Evolutionary conservation across 2,113 vertebrate species (phyloP).

Genomic region (Philantomba maxwellii): DNA sequence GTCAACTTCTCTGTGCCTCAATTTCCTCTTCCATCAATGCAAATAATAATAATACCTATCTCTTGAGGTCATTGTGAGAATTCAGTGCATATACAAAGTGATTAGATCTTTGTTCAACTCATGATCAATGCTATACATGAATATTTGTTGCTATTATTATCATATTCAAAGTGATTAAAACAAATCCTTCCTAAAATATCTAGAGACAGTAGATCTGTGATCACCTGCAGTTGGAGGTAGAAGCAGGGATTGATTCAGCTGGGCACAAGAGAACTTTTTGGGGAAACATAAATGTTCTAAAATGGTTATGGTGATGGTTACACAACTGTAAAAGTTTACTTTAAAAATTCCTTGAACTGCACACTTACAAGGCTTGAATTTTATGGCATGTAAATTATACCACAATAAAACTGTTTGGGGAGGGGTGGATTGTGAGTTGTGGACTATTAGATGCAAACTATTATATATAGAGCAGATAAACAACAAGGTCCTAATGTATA

Average conservation of each 20-base stretch:
- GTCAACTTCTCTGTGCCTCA: neutral
- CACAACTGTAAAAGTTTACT: neutral
- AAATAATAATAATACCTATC: neutral
- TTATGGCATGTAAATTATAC: neutral
- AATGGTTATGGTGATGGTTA: neutral
- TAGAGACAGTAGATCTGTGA: neutral
- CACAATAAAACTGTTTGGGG: neutral
- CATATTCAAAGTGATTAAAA: neutral
- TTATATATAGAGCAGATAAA: neutral
- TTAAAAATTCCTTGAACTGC: neutral
- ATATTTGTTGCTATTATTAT: neutral
- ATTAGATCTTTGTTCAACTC: neutral
- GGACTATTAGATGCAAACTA: neutral
- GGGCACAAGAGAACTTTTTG: neutral
- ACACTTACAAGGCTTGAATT: neutral
- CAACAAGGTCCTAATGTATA: neutral
- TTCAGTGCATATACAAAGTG: neutral
- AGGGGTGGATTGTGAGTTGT: neutral
- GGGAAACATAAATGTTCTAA: neutral
- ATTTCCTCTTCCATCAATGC: neutral
- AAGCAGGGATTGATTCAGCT: neutral
- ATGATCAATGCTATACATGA: neutral
- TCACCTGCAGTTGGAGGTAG: neutral
- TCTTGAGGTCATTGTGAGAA: neutral
- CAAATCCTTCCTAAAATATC: neutral